A percentile compares a stretch with the other conserved stretches of the same genome.
These are phyloP conservation scores for Coenobita brevimanus DNA, from an alignment of 1,140 invertebrate genomes.

Conservation along the genomic window DNA sequence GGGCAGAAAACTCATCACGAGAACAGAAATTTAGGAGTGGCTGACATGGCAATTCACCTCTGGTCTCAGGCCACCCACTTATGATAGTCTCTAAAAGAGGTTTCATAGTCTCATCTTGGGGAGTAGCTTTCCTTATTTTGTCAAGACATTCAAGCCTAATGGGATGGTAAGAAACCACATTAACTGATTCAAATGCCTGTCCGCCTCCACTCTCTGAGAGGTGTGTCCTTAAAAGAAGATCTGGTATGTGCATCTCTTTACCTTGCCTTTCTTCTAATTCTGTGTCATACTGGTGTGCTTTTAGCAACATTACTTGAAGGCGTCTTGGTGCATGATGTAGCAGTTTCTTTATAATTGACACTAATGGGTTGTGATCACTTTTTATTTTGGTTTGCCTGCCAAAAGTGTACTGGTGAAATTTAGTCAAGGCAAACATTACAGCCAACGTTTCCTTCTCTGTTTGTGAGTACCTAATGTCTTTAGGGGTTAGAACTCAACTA, in stretches of 20 bases:
- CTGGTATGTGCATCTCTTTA: slow-evolving; percentile 22
- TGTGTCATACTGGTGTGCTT: slow-evolving; percentile 16
- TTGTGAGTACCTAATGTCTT: slow-evolving; percentile 13
- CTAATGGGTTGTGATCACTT: background rate
- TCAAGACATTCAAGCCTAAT: background rate
- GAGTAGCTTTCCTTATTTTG: slow-evolving; percentile 3
- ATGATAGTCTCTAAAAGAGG: background rate
- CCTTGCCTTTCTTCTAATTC: background rate
- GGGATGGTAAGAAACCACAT: background rate
- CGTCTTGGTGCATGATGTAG: background rate
- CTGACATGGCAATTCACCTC: background rate
- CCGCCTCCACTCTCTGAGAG: slow-evolving; percentile 22
- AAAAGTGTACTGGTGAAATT: slow-evolving; percentile 24
- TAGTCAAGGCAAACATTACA: background rate
- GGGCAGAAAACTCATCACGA: no score
- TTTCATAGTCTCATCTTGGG: background rate
- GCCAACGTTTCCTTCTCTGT: slow-evolving; percentile 17
- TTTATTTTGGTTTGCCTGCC: background rate
- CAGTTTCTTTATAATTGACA: background rate
- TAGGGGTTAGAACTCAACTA: background rate
- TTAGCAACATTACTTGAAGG: slow-evolving; percentile 24
- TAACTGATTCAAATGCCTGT: slow-evolving; percentile 2
- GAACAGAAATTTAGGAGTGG: background rate
- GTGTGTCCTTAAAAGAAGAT: background rate
- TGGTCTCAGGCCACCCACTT: background rate